Base-by-base conservation (phyloP, 2,888 invertebrate genomes). In the Noctua fimbriata region DNA sequence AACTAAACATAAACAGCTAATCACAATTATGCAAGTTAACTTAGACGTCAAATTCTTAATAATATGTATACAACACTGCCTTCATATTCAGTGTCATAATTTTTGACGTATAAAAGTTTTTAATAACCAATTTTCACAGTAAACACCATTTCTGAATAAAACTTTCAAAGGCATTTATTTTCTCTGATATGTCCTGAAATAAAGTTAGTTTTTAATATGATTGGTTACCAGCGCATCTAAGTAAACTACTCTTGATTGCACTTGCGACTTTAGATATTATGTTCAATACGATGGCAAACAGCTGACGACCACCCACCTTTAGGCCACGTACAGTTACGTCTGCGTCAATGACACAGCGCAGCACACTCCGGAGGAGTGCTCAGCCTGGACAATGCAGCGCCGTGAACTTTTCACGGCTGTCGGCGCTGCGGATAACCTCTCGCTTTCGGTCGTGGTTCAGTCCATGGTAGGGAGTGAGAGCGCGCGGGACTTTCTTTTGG, bases 21-120 rank as follows among this genome's bases (percentile, higher is more conserved):
- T 66, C 21, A 60, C 44, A 63, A 75, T 60, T 58, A n/a, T 36
- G 69, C 36, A 7, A 36, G 18, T 72, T 72, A 14, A 41, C 47
- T n/a, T n/a, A 60, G 18, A 76, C 47, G 6, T 12, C 24, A 44
- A 69, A 47, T 32, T 36, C 41, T 28, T 49, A 14, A 21, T 21
- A 4, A 65, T 65, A 63, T 10, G n/a, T n/a, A n/a, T n/a, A n/a
- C n/a, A n/a, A n/a, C n/a, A n/a, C n/a, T n/a, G n/a, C n/a, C 1
- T 12, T 65, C 24, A 60, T 14, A 60, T 6, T 28, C 9, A 14
- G n/a, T n/a, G 14, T 60, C n/a, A 58, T n/a, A 12, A 14, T 58
- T 58, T 60, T 60, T 28, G 16, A 60, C 28, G 14, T 60, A 12
- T 60, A 16, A 14, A n/a, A 6, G 14, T n/a, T 14, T 60, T 60